Evolutionary conservation across 2,797 vertebrate genomes (phyloP).

Genomic region (Poecilia velifera): DNA sequence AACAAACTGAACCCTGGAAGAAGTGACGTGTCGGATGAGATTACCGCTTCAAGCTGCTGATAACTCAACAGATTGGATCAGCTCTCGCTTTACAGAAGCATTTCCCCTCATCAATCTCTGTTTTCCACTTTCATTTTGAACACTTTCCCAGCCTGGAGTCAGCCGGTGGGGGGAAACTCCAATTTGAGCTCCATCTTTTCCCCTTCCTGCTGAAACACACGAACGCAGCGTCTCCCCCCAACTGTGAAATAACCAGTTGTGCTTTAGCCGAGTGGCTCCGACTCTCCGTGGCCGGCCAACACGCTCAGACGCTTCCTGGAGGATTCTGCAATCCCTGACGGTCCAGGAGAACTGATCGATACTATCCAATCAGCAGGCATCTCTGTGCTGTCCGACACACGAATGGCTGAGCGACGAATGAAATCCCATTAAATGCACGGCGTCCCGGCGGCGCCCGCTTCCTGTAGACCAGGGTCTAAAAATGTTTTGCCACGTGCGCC

Average conservation of each 20-base stretch:
- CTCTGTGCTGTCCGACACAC: constrained; percentile 52
- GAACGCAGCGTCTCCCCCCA: constrained; percentile 63
- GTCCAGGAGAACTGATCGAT: constrained; percentile 74
- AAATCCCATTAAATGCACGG: constrained; percentile 61
- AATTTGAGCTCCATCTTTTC: constrained; percentile 17
- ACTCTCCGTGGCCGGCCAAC: constrained; percentile 54
- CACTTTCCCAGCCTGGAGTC: constrained; percentile 39
- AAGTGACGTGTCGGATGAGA: background rate
- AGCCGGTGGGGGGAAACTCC: constrained; percentile 16
- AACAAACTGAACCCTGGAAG: background rate
- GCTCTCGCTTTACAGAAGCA: background rate
- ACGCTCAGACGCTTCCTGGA: constrained; percentile 16
- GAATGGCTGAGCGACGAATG: constrained; percentile 59
- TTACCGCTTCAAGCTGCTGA: background rate
- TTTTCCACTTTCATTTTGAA: constrained; percentile 23
- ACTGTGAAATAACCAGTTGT: constrained; percentile 78
- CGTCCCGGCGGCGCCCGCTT: constrained; percentile 13
- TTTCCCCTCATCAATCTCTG: constrained; percentile 13
- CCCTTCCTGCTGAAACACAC: constrained; percentile 48
- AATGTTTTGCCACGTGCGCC: too few species aligned
- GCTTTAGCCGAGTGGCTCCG: constrained; percentile 71
- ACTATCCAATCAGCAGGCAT: constrained; percentile 73
- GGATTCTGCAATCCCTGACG: constrained; percentile 47
- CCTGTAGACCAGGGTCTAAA: background rate
- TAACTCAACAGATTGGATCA: background rate